These are phyloP conservation scores for Nymphicus hollandicus DNA, from an alignment of 2,113 vertebrate genomes.

Conservation along the genomic window DNA sequence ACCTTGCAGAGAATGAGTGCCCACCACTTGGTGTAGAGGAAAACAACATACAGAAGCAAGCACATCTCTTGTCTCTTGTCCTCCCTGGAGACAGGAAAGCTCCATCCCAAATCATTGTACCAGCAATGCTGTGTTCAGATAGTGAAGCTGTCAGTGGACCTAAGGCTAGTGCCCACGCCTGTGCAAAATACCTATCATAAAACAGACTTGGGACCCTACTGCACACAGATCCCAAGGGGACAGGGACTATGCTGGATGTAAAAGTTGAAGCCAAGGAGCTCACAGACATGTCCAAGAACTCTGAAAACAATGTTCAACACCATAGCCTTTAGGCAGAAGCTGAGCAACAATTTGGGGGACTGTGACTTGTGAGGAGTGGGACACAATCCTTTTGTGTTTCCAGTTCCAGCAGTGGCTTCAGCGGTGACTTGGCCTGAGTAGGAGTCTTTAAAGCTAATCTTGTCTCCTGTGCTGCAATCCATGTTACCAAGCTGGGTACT, in stretches of 20 bases:
- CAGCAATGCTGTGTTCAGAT: neutral
- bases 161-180: neutral
- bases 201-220: neutral
- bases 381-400: neutral
- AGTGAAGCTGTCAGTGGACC: neutral
- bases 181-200: rapidly evolving
- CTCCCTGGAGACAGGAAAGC: neutral
- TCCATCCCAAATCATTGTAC: neutral
- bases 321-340: neutral
- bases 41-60: neutral
- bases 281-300: neutral
- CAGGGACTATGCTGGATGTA: neutral
- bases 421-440: neutral
- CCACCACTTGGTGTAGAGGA: neutral
- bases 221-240: neutral
- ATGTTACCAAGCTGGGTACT: neutral
- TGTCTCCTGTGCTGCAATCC: neutral
- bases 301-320: neutral
- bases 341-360: neutral
- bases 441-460: neutral
- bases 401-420: neutral
- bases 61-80: rapidly evolving
- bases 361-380: neutral
- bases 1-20: neutral
- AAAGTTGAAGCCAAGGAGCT: neutral